Evolutionary conservation across 2,113 vertebrate genomes (phyloP), one percentile per base, ranked within the genome.

Genomic region (Aptenodytes patagonicus): DNA sequence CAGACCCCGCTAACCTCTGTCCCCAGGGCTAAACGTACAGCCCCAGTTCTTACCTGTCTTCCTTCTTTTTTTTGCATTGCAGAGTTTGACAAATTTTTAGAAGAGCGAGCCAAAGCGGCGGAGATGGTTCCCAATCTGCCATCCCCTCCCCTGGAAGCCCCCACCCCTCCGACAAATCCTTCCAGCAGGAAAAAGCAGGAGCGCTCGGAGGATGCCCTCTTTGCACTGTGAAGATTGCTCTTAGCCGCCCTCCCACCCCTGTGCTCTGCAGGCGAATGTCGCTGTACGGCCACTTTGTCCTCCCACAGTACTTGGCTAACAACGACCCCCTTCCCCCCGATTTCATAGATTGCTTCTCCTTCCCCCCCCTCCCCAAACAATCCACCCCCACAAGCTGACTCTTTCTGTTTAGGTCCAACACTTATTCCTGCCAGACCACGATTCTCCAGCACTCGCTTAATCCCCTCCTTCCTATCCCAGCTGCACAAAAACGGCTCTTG

Each of bases 41-140:
- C 38, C 24, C 19, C 26, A 7, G 0, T 55, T 69, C 95, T 97
- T 49, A 95, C 84, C 34, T 18, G 17, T 76, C 78, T 72, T 34
- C 81, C 57, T 87, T 92, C 17, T 84, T 29, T 77, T 77, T 72
- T 95, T 90, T 96, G n/a, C 95, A 9, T 98, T 98, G 60, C 97
- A 99, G 99, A 99, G 92, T 99, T 99, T 26, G 99, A 99, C 97
- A 99, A 99, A 95, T 99, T 99, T 95, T 98, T 99, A 29, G 99
- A 99, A 98, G 99, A 99, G 97, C 96, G 99, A 96, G 99, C 99
- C 98, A 99, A 99, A 98, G 99, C 99, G 9, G 99, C 99, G 11
- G 99, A 99, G 96, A 98, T 98, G 98, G 97, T 98, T 71, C 99
- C 99, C 76, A 98, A 97, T 52, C 98, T 99, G 79, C 99, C 99